These are phyloP conservation scores for Apostichopus californicus DNA, from an alignment of 35 echinoderm and acorn worm species.

Conservation along the genomic window DNA sequence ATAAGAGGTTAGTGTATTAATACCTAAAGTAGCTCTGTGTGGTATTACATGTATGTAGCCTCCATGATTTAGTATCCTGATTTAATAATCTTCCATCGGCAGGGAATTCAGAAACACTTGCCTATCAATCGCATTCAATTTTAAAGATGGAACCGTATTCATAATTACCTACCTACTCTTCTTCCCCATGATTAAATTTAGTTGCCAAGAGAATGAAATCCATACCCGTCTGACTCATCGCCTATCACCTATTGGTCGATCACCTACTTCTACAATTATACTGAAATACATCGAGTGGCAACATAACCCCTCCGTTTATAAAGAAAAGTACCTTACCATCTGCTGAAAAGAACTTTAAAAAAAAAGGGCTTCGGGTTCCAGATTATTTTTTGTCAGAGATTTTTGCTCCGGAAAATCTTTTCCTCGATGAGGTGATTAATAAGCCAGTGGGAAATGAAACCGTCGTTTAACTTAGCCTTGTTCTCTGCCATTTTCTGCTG, in stretches of 20 bases:
- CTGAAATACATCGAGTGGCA: neutral
- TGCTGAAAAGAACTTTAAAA: neutral
- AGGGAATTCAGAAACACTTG: neutral
- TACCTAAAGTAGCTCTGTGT: no score
- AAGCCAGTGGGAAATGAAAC: conserved; percentile 27
- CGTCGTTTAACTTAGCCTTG: no score
- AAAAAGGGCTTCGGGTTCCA: neutral
- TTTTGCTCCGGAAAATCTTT: neutral
- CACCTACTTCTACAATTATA: conserved; percentile 17
- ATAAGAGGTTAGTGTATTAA: no score
- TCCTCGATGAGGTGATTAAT: conserved; percentile 15
- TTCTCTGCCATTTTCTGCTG: no score
- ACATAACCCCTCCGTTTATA: neutral
- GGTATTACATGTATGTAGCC: no score
- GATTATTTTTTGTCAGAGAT: neutral
- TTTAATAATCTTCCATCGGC: neutral
- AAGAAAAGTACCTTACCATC: conserved; percentile 5
- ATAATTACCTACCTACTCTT: neutral
- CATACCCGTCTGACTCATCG: conserved; percentile 21
- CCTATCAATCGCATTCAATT: neutral
- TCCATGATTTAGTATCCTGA: neutral
- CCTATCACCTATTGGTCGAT: conserved; percentile 44
- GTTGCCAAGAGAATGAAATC: conserved; percentile 3
- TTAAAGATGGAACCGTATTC: neutral
- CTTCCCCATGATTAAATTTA: conserved; percentile 27